A percentile compares a stretch with the other conserved stretches of the same genome.
Evolutionary conservation across 2,888 invertebrate species (phyloP).

Genomic region (Phaonia tiefii): DNA sequence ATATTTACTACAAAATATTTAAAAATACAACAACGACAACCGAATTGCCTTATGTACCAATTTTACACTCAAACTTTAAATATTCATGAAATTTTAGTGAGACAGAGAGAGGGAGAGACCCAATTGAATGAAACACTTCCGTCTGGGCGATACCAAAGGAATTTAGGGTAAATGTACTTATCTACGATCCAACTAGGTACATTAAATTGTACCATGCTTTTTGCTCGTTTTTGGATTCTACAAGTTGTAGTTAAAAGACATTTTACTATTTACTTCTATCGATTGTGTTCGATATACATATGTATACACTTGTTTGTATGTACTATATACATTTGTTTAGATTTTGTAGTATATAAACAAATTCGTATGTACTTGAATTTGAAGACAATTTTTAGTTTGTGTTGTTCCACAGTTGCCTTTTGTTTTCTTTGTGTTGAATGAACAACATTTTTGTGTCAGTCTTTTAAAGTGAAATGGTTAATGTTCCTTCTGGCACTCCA

Average conservation of each 20-base stretch:
- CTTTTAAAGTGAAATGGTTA: slow-evolving; percentile 62
- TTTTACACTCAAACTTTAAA: not conserved
- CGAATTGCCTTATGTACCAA: slow-evolving; percentile 31
- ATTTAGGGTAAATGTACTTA: slow-evolving; percentile 15
- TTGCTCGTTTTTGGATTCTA: slow-evolving; percentile 46
- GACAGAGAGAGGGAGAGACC: not conserved
- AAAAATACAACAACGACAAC: slow-evolving; percentile 2
- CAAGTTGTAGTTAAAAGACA: slow-evolving; percentile 64
- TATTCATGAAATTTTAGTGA: not conserved
- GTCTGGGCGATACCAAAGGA: not conserved
- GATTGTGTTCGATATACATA: slow-evolving; percentile 28
- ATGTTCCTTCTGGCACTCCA: slow-evolving; percentile 7
- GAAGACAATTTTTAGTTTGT: slow-evolving; percentile 34
- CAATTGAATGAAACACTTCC: no score
- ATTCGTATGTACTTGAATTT: slow-evolving; percentile 17
- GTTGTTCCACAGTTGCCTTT: slow-evolving; percentile 3
- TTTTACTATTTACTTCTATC: slow-evolving; percentile 57
- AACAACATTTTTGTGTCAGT: slow-evolving; percentile 60
- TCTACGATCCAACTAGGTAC: slow-evolving; percentile 12
- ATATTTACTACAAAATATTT: not conserved
- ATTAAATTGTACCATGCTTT: slow-evolving; percentile 43
- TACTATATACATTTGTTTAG: no score
- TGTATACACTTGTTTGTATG: no score
- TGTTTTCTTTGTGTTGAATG: slow-evolving; percentile 32
- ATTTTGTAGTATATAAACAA: slow-evolving; percentile 29